phyloP scores from a whole-genome alignment of 2,888 invertebrate genomes.

The Caradrina clavipalpis region DNA sequence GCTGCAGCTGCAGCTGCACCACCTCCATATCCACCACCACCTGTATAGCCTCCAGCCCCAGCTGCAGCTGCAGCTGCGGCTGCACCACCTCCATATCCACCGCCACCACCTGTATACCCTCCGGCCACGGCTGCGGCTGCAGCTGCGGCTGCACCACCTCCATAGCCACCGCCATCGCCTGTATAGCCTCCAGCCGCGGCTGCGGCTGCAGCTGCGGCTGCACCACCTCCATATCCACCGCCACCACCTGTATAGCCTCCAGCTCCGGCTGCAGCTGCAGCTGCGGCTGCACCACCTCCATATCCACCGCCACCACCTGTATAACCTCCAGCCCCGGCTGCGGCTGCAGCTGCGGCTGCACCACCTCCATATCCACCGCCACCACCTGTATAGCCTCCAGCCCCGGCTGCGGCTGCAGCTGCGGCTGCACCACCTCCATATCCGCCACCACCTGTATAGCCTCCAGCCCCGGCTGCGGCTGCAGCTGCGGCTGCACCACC shows the following conservation, averaged over 20 bases:
- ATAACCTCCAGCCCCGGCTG: too few relatives aligned
- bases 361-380: neutral
- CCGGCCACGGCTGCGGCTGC: neutral
- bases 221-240: neutral
- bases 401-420: too few relatives aligned
- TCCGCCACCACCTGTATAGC: neutral
- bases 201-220: too few relatives aligned
- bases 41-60: neutral
- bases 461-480: conserved; percentile 1
- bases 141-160: neutral
- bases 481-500: neutral
- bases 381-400: neutral
- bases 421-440: neutral
- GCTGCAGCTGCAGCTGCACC: conserved; percentile 1
- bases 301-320: too few relatives aligned
- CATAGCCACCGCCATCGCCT: neutral
- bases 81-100: neutral
- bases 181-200: neutral
- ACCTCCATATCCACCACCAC: neutral
- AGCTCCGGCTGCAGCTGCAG: too few relatives aligned
- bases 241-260: neutral
- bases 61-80: too few relatives aligned
- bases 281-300: too few relatives aligned
- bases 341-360: neutral
- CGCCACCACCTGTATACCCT: conserved; percentile 5